phyloP scores from a whole-genome alignment of 2,797 vertebrate species.

The Gambelia wislizenii region DNA sequence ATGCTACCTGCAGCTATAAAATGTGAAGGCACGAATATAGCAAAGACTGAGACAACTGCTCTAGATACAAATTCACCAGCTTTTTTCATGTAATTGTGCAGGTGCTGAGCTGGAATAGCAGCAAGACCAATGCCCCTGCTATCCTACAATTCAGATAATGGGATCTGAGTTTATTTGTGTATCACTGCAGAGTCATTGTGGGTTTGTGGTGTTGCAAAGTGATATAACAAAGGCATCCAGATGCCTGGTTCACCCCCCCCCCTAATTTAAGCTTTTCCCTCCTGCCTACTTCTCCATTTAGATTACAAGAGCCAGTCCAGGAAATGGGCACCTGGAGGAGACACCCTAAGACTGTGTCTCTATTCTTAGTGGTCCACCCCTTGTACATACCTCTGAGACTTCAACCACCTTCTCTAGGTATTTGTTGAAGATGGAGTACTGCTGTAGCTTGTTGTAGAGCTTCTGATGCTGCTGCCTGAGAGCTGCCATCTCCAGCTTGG shows the following conservation, averaged over 20 bases:
- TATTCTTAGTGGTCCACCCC: background rate
- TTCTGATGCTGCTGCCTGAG: constrained; percentile 63
- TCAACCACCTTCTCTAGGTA: constrained; percentile 75
- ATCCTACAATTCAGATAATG: background rate
- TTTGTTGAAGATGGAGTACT: constrained; percentile 71
- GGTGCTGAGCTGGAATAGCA: background rate
- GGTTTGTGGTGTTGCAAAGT: background rate
- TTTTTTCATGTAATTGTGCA: background rate
- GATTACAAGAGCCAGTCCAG: background rate
- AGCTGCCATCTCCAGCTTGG: constrained; percentile 57
- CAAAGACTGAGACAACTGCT: no score
- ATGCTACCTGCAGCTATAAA: background rate
- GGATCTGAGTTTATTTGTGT: background rate
- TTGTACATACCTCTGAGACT: constrained; percentile 65
- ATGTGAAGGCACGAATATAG: background rate
- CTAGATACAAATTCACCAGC: background rate
- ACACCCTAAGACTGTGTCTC: background rate
- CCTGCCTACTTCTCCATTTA: background rate
- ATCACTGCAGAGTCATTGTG: background rate
- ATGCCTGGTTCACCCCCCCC: no score
- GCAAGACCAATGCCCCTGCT: background rate
- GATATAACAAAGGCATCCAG: background rate
- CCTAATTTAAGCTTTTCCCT: background rate
- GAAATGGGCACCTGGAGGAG: background rate
- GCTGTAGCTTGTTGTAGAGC: constrained; percentile 62